Evolutionary conservation across 2,113 vertebrate species (phyloP).

Genomic region (Pimephales promelas): DNA sequence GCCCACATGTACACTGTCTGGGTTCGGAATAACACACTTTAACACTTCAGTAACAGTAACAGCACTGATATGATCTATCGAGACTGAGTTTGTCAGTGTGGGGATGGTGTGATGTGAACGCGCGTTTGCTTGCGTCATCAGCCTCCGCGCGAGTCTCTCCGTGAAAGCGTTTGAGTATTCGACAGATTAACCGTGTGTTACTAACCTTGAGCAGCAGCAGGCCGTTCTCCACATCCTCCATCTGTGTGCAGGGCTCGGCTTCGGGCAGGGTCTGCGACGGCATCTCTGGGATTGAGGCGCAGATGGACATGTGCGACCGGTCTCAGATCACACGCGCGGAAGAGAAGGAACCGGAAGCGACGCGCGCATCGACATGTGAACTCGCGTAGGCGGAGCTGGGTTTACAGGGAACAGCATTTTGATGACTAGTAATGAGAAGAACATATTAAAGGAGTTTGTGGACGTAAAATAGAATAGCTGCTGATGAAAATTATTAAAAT

Average conservation of each 20-base stretch:
- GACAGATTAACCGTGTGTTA: fast-evolving
- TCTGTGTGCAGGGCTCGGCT: background rate
- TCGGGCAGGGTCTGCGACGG: background rate
- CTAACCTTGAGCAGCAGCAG: background rate
- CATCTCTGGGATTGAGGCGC: background rate
- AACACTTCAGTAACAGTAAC: too few species aligned
- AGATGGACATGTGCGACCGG: constrained; percentile 4
- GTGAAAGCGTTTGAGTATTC: background rate
- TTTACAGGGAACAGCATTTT: background rate
- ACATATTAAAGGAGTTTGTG: background rate
- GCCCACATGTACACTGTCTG: too few species aligned
- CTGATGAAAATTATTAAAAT: background rate
- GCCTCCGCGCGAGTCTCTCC: too few species aligned
- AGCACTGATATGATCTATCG: too few species aligned
- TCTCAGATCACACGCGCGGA: background rate
- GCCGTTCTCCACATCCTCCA: background rate
- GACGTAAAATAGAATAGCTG: background rate
- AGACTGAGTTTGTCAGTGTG: too few species aligned
- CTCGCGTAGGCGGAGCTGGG: background rate
- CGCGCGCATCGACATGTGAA: background rate
- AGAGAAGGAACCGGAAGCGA: background rate
- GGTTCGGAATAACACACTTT: too few species aligned
- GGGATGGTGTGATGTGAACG: too few species aligned
- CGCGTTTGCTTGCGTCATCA: too few species aligned
- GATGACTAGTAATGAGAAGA: background rate